Conservation (phyloP, 2,797 vertebrate genomes). For the Anguilla anguilla region DNA sequence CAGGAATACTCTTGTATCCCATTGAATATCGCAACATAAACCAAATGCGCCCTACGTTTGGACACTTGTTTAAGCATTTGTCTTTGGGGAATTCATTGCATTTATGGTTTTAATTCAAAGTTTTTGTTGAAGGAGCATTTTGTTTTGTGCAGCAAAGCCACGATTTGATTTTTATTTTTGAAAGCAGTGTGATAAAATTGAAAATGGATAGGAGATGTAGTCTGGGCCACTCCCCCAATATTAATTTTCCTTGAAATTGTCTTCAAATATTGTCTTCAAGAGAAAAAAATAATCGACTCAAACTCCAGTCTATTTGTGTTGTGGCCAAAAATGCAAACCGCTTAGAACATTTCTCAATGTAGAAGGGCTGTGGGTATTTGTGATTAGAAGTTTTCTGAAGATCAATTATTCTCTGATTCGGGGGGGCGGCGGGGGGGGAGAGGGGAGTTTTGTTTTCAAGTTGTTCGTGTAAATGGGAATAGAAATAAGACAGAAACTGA, state of each 20-base stretch:
- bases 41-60: not conserved
- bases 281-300: not conserved
- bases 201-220: not conserved
- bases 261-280: not conserved
- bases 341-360: conserved; percentile 58
- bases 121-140: not conserved
- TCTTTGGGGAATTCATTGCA: not conserved
- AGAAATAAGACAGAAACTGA: not conserved
- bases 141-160: not conserved
- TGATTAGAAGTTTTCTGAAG: conserved; percentile 55
- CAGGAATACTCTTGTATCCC: not conserved
- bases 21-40: not conserved
- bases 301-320: not conserved
- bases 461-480: conserved; percentile 44
- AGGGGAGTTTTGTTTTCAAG: conserved; percentile 50
- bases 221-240: not conserved
- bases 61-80: not conserved
- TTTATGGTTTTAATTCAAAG: not conserved
- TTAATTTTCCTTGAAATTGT: not conserved
- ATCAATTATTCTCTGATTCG: conserved; percentile 53
- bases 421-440: conserved; percentile 43
- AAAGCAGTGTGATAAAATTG: not conserved
- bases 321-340: conserved; percentile 53
- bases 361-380: conserved; percentile 44
- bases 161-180: not conserved